A percentile compares a stretch with the other conserved stretches of the same genome.
Evolutionary conservation across 1,140 invertebrate species (phyloP).

Genomic region (Bicyclus anynana): DNA sequence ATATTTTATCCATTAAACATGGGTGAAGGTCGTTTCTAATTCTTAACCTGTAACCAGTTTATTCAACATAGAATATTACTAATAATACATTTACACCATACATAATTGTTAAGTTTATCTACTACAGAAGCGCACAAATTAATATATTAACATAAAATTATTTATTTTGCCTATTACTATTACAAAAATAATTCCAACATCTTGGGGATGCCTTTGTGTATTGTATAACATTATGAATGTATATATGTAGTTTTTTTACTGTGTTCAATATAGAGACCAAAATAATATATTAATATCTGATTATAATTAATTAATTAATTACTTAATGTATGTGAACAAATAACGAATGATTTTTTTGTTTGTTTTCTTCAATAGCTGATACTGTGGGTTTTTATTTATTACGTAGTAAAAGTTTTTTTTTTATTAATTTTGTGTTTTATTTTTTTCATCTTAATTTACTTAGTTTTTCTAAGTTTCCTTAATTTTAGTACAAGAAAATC

Average conservation of each 20-base stretch:
- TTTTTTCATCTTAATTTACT: constrained; percentile 22
- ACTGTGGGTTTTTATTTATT: constrained; percentile 50
- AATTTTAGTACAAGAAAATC: too few species aligned
- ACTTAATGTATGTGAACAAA: not conserved
- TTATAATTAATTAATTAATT: not conserved
- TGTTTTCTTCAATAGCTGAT: constrained; percentile 20
- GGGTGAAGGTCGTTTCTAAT: too few species aligned
- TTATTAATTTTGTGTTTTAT: constrained; percentile 37
- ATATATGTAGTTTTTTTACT: not conserved
- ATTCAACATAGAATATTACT: too few species aligned
- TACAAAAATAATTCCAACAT: too few species aligned
- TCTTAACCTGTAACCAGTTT: too few species aligned
- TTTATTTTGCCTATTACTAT: too few species aligned
- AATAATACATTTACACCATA: too few species aligned
- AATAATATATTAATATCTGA: not conserved
- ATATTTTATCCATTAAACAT: too few species aligned
- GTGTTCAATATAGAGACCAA: constrained; percentile 5
- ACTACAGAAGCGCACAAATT: not conserved
- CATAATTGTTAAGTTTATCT: too few species aligned
- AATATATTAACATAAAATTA: not conserved
- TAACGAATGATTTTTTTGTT: constrained; percentile 31
- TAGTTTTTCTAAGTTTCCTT: too few species aligned
- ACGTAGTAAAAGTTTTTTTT: constrained; percentile 51
- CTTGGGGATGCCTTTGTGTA: too few species aligned
- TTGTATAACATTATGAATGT: not conserved